Conservation (phyloP, 1,140 invertebrate species). For the Grapholita molesta region DNA sequence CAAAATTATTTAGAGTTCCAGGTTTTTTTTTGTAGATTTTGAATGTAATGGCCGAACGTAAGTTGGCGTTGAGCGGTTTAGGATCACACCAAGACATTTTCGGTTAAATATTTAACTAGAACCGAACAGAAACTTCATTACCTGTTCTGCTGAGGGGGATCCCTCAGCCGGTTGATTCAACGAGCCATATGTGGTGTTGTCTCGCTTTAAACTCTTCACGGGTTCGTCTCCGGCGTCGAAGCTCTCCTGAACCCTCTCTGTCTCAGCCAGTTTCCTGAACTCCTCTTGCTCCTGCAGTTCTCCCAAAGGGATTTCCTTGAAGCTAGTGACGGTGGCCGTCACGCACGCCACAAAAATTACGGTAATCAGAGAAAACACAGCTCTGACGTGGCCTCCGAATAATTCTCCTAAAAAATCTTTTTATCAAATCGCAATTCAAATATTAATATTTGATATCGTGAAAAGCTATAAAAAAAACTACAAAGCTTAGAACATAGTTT, state of each 20-base stretch:
- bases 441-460: not conserved
- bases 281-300: constrained; percentile 62
- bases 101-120: too few species aligned
- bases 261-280: constrained; percentile 47
- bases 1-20: too few species aligned
- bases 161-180: constrained; percentile 41
- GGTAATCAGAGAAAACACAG: constrained; percentile 93
- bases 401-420: constrained; percentile 78
- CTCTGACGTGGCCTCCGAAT: constrained; percentile 92
- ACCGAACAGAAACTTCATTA: too few species aligned
- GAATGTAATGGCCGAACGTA: too few species aligned
- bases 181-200: constrained; percentile 55
- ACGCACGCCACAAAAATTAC: constrained; percentile 92
- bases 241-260: constrained; percentile 42
- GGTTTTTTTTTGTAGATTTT: too few species aligned
- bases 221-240: constrained; percentile 46
- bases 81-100: too few species aligned
- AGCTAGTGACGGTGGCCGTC: constrained; percentile 88
- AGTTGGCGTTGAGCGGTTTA: too few species aligned
- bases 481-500: too few species aligned
- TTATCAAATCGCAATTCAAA: not conserved
- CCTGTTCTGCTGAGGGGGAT: not conserved
- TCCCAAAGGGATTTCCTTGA: constrained; percentile 91
- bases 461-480: too few species aligned
- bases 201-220: constrained; percentile 50